These are phyloP conservation scores for Melanostoma scalare DNA, from an alignment of 2,888 invertebrate genomes.

Conservation along the genomic window DNA sequence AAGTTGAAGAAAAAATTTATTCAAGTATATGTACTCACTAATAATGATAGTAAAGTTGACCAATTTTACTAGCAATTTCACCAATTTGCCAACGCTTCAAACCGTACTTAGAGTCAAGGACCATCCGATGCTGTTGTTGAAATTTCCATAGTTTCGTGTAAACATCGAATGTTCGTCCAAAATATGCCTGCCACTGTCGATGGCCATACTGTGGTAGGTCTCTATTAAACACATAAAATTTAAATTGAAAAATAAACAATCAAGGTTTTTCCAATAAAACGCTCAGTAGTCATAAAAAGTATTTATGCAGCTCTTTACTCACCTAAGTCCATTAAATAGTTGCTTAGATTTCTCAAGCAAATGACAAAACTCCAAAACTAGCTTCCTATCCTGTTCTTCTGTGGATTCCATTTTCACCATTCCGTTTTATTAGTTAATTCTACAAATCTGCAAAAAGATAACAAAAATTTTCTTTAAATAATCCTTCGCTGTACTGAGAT, in stretches of 20 bases:
- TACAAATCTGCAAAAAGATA: conserved; percentile 76
- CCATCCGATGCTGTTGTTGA: conserved; percentile 96
- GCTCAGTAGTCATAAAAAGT: not conserved
- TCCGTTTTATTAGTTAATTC: conserved; percentile 80
- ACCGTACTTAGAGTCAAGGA: conserved; percentile 95
- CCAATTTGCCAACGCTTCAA: conserved; percentile 99
- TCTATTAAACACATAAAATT: conserved; percentile 82
- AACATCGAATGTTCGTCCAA: conserved; percentile 97
- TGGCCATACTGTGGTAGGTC: conserved; percentile 98
- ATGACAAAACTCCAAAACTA: conserved; percentile 97
- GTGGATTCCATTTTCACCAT: conserved; percentile 91
- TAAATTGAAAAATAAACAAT: not conserved
- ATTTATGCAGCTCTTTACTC: conserved; percentile 70
- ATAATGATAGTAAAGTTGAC: conserved; percentile 98
- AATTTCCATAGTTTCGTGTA: conserved; percentile 99
- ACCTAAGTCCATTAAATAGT: conserved; percentile 97
- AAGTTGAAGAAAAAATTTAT: not conserved
- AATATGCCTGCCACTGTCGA: conserved; percentile 98
- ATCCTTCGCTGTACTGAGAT: conserved; percentile 6
- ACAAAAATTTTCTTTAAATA: conserved; percentile 6
- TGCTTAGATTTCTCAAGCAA: conserved; percentile 98
- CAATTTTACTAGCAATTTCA: conserved; percentile 98
- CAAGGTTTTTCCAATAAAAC: not conserved
- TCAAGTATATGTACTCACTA: conserved; percentile 87
- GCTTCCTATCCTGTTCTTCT: conserved; percentile 94